Percentiles rank a stretch among this genome's conserved stretches.
phyloP scores from a whole-genome alignment of 2,113 vertebrate species.

The Python bivittatus region DNA sequence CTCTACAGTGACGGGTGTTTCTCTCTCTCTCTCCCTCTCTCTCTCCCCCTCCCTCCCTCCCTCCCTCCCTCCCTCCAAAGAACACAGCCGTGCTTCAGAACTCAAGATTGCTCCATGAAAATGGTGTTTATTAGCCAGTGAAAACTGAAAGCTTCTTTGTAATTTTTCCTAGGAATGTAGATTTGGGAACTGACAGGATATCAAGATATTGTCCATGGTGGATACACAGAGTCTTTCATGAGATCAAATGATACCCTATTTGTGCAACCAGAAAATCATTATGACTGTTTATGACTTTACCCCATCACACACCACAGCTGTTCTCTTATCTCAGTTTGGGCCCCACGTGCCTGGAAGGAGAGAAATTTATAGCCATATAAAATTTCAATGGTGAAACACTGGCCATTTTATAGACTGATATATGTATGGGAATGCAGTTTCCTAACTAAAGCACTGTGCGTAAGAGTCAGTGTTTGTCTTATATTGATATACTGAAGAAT shows the following conservation, averaged over 20 bases:
- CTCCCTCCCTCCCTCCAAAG: background rate
- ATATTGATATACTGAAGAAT: background rate
- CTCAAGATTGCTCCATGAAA: background rate
- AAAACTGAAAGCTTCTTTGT: background rate
- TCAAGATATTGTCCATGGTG: background rate
- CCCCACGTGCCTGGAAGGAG: background rate
- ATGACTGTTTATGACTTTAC: background rate
- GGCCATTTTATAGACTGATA: background rate
- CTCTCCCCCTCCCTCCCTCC: background rate
- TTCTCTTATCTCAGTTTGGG: conserved; percentile 18
- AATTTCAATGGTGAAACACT: background rate
- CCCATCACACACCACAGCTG: background rate
- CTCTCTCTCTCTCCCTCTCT: background rate
- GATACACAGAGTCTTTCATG: background rate
- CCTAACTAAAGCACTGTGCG: background rate
- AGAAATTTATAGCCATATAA: background rate
- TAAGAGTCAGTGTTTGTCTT: background rate
- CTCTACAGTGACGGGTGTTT: background rate
- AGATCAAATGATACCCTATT: background rate
- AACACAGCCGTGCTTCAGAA: background rate
- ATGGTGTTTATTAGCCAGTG: background rate
- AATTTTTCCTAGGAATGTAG: background rate
- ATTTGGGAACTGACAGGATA: background rate
- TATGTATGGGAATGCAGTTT: background rate
- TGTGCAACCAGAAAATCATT: background rate